These are phyloP conservation scores for Micromussa lordhowensis DNA, from an alignment of 92 coral and sea anemone species.

Conservation along the genomic window DNA sequence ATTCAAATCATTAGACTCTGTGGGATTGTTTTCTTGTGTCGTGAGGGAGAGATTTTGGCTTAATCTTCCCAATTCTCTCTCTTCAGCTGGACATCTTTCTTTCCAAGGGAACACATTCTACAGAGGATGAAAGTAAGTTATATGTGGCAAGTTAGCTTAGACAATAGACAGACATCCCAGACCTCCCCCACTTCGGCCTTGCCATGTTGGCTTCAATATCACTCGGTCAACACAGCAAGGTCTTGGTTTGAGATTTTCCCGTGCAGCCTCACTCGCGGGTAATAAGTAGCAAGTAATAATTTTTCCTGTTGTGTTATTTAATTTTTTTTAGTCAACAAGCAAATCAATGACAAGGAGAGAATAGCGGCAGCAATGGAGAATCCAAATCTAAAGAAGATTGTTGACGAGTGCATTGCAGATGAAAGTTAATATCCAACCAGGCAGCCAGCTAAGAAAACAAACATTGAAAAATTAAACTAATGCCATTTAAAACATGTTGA, in stretches of 20 bases:
- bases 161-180: too few relatives aligned
- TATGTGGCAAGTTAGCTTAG: not conserved
- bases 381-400: slow-evolving; percentile 94
- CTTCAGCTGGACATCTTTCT: slow-evolving; percentile 85
- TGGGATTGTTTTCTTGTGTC: not conserved
- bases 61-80: not conserved
- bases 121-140: slow-evolving; percentile 93
- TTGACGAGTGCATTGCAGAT: slow-evolving; percentile 89
- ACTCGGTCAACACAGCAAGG: too few relatives aligned
- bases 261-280: too few relatives aligned
- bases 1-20: too few relatives aligned
- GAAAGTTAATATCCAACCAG: slow-evolving; percentile 38
- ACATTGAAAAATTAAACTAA: not conserved
- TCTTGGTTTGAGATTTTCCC: too few relatives aligned
- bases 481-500: not conserved
- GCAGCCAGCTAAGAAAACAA: not conserved
- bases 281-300: too few relatives aligned
- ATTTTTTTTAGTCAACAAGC: slow-evolving; percentile 87
- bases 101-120: slow-evolving; percentile 90
- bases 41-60: not conserved
- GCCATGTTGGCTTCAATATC: too few relatives aligned
- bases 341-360: slow-evolving; percentile 96
- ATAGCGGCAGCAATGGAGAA: slow-evolving; percentile 99
- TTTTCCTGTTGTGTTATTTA: not conserved
- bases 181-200: too few relatives aligned